Percentiles rank a stretch among this genome's conserved stretches.
phyloP scores from a whole-genome alignment of 2,797 vertebrate species.

The Poecilia wingei region DNA sequence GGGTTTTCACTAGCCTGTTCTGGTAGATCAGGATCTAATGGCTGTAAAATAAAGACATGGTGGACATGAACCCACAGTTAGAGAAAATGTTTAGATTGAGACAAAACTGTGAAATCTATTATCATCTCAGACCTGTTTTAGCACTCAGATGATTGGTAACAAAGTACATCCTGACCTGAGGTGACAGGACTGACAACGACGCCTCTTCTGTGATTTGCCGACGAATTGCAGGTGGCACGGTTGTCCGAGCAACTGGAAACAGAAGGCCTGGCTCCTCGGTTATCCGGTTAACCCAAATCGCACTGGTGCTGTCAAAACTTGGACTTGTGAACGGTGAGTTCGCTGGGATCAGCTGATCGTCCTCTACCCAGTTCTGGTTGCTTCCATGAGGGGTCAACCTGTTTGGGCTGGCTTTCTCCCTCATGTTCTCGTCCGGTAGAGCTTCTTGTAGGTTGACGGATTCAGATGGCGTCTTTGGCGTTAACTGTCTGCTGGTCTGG shows the following conservation, averaged over 20 bases:
- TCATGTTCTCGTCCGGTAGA: slow-evolving; percentile 16
- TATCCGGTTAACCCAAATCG: slow-evolving; percentile 68
- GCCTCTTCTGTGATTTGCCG: slow-evolving; percentile 77
- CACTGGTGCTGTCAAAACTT: slow-evolving; percentile 62
- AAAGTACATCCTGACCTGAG: slow-evolving; percentile 53
- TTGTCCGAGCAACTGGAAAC: slow-evolving; percentile 64
- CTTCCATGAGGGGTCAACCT: slow-evolving; percentile 1
- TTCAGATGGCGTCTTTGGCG: slow-evolving; percentile 25
- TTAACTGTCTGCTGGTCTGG: slow-evolving; percentile 10
- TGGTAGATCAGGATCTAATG: slow-evolving; percentile 22
- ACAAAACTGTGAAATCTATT: neutral
- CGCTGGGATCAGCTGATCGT: slow-evolving; percentile 32
- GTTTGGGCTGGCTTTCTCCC: slow-evolving; percentile 29
- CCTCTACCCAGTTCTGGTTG: slow-evolving; percentile 64
- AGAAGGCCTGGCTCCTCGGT: slow-evolving; percentile 78
- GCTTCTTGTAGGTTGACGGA: slow-evolving; percentile 41
- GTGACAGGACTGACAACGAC: slow-evolving; percentile 59
- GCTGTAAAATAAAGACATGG: slow-evolving; percentile 22
- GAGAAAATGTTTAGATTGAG: neutral
- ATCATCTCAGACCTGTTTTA: neutral
- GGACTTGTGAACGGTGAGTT: slow-evolving; percentile 33
- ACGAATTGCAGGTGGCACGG: slow-evolving; percentile 36
- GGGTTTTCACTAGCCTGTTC: slow-evolving; percentile 37
- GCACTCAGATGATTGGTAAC: neutral
- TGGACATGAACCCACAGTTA: neutral